These are phyloP conservation scores for Abscondita cerata DNA, from an alignment of 2,888 invertebrate species.

Conservation along the genomic window DNA sequence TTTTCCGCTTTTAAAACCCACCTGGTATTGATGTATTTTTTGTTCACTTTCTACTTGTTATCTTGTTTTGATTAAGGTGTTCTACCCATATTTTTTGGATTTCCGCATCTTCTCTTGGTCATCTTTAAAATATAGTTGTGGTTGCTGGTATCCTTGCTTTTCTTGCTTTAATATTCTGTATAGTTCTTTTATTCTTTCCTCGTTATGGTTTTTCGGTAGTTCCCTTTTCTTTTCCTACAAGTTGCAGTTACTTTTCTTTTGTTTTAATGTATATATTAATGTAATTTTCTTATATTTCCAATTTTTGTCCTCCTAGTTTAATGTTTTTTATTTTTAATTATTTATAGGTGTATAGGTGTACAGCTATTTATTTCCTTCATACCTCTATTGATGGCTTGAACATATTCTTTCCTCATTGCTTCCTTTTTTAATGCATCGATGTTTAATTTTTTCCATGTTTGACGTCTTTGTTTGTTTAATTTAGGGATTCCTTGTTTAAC, in stretches of 20 bases:
- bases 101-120: too few species aligned
- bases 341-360: neutral
- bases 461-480: neutral
- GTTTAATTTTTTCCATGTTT: neutral
- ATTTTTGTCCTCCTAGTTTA: neutral
- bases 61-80: constrained; percentile 5
- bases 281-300: too few species aligned
- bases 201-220: neutral
- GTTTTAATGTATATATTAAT: neutral
- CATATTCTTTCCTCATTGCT: neutral
- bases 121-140: neutral
- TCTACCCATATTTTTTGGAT: neutral
- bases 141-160: neutral
- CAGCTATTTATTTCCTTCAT: neutral
- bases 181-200: neutral
- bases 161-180: neutral
- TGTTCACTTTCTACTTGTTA: constrained; percentile 3
- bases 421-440: neutral
- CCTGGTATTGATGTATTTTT: constrained; percentile 1
- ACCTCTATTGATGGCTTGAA: neutral
- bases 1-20: too few species aligned
- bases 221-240: neutral
- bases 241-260: neutral
- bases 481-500: neutral
- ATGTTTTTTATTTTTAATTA: neutral